Evolutionary conservation across 64 coral and sea anemone species (phyloP).

Genomic region (Orbicella faveolata): DNA sequence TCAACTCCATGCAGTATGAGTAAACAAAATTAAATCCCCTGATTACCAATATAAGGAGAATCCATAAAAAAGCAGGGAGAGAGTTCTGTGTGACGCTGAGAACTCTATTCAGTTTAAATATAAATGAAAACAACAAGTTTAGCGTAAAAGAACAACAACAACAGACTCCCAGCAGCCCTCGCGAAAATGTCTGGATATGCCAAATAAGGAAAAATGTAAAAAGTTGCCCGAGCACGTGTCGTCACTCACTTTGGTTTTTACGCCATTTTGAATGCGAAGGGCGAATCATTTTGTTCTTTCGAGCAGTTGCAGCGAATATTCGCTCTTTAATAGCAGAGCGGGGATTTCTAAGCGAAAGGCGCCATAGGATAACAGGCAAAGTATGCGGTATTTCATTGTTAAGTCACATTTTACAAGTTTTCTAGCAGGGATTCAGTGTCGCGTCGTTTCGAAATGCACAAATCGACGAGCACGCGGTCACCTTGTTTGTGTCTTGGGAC

Average conservation of each 20-base stretch:
- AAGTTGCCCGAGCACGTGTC: slow-evolving; percentile 7
- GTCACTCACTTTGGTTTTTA: not conserved
- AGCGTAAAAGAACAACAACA: too few species aligned
- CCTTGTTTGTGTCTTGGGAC: not conserved
- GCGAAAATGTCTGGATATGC: not conserved
- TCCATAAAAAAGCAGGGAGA: too few species aligned
- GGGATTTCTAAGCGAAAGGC: slow-evolving; percentile 70
- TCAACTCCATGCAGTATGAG: too few species aligned
- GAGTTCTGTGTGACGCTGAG: too few species aligned
- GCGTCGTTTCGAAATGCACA: not conserved
- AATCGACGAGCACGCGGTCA: not conserved
- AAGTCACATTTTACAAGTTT: not conserved
- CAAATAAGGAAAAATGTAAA: slow-evolving; percentile 8
- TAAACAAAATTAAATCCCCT: too few species aligned
- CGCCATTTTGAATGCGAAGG: slow-evolving; percentile 12
- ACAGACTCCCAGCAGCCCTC: not conserved
- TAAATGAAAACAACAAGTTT: too few species aligned
- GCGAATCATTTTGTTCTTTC: not conserved
- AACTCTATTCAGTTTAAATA: too few species aligned
- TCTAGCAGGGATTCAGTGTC: slow-evolving; percentile 1
- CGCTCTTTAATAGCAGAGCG: slow-evolving; percentile 34
- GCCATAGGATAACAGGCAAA: slow-evolving; percentile 82
- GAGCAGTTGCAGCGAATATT: slow-evolving; percentile 28
- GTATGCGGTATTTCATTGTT: slow-evolving; percentile 74
- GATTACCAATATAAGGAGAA: too few species aligned